A percentile compares a stretch with the other conserved stretches of the same genome.
phyloP scores from a whole-genome alignment of 2,888 invertebrate species.

The Drosophila sordidapex region DNA sequence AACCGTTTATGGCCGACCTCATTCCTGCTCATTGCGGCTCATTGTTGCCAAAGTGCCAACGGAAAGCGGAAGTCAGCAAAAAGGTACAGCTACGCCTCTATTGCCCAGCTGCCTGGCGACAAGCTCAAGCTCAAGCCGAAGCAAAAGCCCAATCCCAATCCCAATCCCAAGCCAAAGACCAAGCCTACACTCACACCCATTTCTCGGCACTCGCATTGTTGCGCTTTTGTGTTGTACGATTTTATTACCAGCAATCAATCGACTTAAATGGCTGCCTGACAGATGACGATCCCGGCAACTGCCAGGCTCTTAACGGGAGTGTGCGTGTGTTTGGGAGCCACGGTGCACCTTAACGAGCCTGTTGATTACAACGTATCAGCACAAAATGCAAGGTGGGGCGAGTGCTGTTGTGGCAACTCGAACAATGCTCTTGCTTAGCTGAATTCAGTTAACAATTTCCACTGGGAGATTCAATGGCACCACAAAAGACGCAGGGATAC shows the following conservation, averaged over 20 bases:
- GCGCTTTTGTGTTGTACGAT: constrained; percentile 61
- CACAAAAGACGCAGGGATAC: neutral
- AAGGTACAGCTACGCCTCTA: constrained; percentile 9
- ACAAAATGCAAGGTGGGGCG: constrained; percentile 2
- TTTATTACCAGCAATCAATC: constrained; percentile 78
- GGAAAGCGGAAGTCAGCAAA: constrained; percentile 60
- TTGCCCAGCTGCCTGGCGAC: neutral
- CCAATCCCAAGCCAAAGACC: too few species aligned
- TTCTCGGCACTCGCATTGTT: constrained; percentile 59
- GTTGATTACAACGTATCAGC: constrained; percentile 53
- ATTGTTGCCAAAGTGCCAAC: constrained; percentile 69
- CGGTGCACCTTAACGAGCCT: constrained; percentile 49
- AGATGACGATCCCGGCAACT: constrained; percentile 22
- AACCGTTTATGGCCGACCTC: constrained; percentile 39
- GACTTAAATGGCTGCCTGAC: constrained; percentile 55
- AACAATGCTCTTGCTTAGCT: constrained; percentile 20
- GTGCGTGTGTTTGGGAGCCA: neutral
- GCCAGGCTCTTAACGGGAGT: neutral
- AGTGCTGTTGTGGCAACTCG: neutral
- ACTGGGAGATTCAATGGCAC: constrained; percentile 3
- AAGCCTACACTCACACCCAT: neutral
- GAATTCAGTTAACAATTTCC: constrained; percentile 17
- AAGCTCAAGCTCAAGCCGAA: neutral
- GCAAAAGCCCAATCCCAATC: neutral
- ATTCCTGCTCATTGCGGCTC: constrained; percentile 18